A percentile compares a stretch with the other conserved stretches of the same genome.
Conservation (phyloP, 2,113 vertebrate species). For the Chamaea fasciata region DNA sequence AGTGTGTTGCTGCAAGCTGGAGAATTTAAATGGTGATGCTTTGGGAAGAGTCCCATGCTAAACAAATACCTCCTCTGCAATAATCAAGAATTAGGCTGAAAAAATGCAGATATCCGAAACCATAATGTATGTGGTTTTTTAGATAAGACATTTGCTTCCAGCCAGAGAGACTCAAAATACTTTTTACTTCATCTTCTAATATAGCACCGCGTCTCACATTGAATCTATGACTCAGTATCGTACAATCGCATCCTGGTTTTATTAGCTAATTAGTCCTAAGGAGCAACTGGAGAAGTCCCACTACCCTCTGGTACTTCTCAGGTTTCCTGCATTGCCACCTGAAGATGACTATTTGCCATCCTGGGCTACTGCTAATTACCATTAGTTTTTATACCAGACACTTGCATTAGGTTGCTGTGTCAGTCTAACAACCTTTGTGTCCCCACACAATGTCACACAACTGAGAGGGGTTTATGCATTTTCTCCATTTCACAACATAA, state of each 20-base stretch:
- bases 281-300: conserved; percentile 29
- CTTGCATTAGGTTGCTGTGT: background rate
- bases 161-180: conserved; percentile 38
- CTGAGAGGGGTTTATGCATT: background rate
- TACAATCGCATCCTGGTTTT: conserved; percentile 53
- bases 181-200: conserved; percentile 36
- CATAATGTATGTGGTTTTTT: conserved; percentile 4
- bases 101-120: conserved; percentile 47
- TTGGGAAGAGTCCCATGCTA: background rate
- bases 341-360: conserved; percentile 22
- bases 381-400: background rate
- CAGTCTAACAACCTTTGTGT: background rate
- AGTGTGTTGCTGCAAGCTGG: conserved; percentile 20
- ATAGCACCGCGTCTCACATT: background rate
- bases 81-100: background rate
- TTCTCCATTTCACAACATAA: background rate
- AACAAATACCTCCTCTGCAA: conserved; percentile 6
- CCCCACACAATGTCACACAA: background rate
- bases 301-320: background rate
- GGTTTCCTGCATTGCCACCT: conserved; percentile 38
- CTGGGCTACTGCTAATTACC: background rate
- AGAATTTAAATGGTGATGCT: conserved; percentile 23
- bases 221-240: conserved; percentile 30
- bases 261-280: conserved; percentile 39
- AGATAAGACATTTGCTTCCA: conserved; percentile 37